Conservation (phyloP, 1,140 invertebrate species). For the Zaprionus gabonicus region DNA sequence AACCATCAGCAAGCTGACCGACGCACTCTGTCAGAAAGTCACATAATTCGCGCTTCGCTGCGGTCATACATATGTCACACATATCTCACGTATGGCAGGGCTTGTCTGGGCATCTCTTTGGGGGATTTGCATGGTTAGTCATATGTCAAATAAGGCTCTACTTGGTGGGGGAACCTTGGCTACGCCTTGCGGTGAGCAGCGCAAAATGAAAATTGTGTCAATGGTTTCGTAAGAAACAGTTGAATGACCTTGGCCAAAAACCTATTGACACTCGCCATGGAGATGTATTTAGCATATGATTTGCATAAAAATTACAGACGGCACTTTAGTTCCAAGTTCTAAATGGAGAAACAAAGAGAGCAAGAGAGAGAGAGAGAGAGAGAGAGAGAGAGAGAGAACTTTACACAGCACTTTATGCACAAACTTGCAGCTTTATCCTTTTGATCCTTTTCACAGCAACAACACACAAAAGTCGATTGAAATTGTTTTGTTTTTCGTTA, state of each 20-base stretch:
- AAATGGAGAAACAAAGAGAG: neutral
- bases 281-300: conserved; percentile 41
- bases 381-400: neutral
- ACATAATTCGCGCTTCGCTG: conserved; percentile 57
- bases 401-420: neutral
- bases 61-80: conserved; percentile 24
- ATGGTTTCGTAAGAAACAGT: conserved; percentile 51
- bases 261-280: conserved; percentile 25
- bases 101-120: conserved; percentile 47
- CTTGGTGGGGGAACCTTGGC: conserved; percentile 42
- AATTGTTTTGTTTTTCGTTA: neutral
- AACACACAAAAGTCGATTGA: neutral
- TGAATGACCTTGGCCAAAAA: conserved; percentile 60
- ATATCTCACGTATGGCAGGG: conserved; percentile 21
- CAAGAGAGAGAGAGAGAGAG: neutral
- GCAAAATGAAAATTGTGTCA: conserved; percentile 69
- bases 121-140: conserved; percentile 65
- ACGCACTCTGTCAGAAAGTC: conserved; percentile 18
- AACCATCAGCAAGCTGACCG: conserved; percentile 13
- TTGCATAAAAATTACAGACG: conserved; percentile 34
- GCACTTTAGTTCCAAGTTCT: conserved; percentile 20
- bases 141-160: conserved; percentile 62
- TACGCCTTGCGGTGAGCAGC: conserved; percentile 48
- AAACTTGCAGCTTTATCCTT: neutral
- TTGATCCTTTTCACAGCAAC: neutral